Base-by-base conservation (phyloP, 2,113 vertebrate species). In the Phocoena phocoena region DNA sequence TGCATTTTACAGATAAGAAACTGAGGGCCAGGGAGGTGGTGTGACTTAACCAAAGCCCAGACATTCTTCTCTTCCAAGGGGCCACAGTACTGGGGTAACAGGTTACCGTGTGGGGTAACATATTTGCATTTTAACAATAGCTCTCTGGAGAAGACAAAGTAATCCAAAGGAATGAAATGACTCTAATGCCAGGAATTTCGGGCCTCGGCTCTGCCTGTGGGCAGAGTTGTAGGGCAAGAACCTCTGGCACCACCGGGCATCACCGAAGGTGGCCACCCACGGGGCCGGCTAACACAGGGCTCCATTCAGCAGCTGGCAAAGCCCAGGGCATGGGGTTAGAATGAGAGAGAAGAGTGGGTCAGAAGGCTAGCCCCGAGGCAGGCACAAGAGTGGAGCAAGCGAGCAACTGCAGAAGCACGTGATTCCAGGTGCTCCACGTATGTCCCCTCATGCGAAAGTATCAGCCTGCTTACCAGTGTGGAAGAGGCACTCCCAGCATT, bases 101-200 rank as follows among this genome's bases (percentile, higher is more conserved):
- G 60, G 41, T 65, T 73, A 36, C 63, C 70, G 76, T 71, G 33
- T 1, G 0, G 11, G 74, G 53, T 25, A 81, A n/a, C 60, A 25
- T 25, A 93, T 76, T 17, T 87, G 55, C 41, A 21, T 70, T 18
- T 63, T 70, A 86, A 95, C 63, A 89, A 36, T 1, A 62, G 93
- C 18, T 86, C 77, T 81, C 67, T 82, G 65, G 55, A 93, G 74
- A 90, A 84, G 65, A 36, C 79, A 60, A 44, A 80, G 41, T 38
- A 58, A 50, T 44, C 58, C 82, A 44, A n/a, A 95, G 74, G 73
- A 96, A 95, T 77, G 90, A 73, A 96, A 96, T 55, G 88, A 67
- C 21, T 67, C 58, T 1, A 88, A 92, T 62, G 93, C 6, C 3
- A 15, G 23, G 96, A 95, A 93, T 94, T 47, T 33, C 67, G 33